Evolutionary conservation across 2,888 invertebrate species (phyloP), one percentile per base, ranked within the genome.

Genomic region (Zaprionus obscuricornis): DNA sequence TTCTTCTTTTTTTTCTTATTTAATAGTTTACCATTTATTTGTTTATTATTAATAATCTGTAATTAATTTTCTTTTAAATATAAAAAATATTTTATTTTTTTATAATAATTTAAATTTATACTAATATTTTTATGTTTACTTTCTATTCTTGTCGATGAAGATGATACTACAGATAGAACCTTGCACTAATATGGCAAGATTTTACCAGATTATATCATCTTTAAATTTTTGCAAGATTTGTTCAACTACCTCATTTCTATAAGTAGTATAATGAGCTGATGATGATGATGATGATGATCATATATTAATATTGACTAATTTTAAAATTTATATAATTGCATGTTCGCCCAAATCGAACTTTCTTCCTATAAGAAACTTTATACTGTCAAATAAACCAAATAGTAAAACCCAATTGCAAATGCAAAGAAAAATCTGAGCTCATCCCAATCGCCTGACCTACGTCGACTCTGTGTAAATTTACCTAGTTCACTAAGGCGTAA

Each of bases 341-440:
- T 22, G n/a, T 27, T n/a, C n/a, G n/a, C n/a, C n/a, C 20, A 45
- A 51, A 26, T 57, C 2, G 22, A 51, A 58, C 34, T 50, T 39
- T 50, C 33, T 45, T 37, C 14, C 14, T 37, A 29, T 22, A 39
- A 39, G 5, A 31, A 10, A 31, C 8, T 2, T n/a, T 29, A 3
- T 29, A 29, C 10, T 3, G 3, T 29, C 3, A n/a, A 11, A 8
- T 20, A 31, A 36, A 46, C 20, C 56, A 51, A 26, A 31, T 58
- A 18, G 59, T 66, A 37, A 58, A 65, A 57, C 7, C 51, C 52
- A 47, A 52, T 37, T 66, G 47, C 26, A 31, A 72, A 54, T 42
- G 42, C 50, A 65, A 69, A 65, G 46, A 55, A 56, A 56, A 20
- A 26, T 43, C 34, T 72, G 71, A 71, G 56, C 54, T 72, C 67